Base-by-base conservation (phyloP, 1,140 invertebrate genomes). In the Pemphigus obesinymphae region DNA sequence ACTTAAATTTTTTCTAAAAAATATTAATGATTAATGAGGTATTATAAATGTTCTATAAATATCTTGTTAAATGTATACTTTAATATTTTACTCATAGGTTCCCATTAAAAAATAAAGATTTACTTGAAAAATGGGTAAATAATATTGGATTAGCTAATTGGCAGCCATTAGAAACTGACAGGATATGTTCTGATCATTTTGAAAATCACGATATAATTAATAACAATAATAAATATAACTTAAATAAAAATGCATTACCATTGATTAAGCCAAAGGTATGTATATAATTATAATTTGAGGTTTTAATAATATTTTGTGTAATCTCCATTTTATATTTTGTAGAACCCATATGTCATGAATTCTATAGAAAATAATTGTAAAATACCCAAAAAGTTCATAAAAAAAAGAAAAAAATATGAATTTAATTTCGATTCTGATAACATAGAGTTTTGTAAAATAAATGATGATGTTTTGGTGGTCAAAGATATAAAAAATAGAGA, bases 161-260 rank as follows among this genome's bases (percentile, higher is more conserved):
- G 48, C 43, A 75, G 4, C 72, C 72, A 17, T 6, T 10, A 13
- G 31, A 23, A 34, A n/a, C 72, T 15, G 48, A 75, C 45, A 20
- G 29, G 6, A 55, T 75, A 29, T 75, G 72, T 53, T 75, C 72
- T 11, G 45, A 75, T 34, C 72, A 75, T 75, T 75, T 75, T 75
- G 72, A 75, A 55, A 55, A 23, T 50, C 0, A 34, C 34, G 15
- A 75, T 29, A 10, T 75, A 20, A 5, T 50, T 20, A 75, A 34
- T 15, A 53, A 1, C 6, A 34, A 55, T 34, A 34, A 23, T 75
- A 8, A 1, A 11, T 55, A 75, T 55, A 2, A 53, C 3, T 26
- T 75, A 10, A 29, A 10, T 55, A 7, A 31, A 34, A 3, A 53
- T 75, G 48, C 72, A 23, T 23, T 31, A 3, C 72, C 72, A 53